phyloP scores from a whole-genome alignment of 2,888 invertebrate species.

The Leucophora obtusa region DNA sequence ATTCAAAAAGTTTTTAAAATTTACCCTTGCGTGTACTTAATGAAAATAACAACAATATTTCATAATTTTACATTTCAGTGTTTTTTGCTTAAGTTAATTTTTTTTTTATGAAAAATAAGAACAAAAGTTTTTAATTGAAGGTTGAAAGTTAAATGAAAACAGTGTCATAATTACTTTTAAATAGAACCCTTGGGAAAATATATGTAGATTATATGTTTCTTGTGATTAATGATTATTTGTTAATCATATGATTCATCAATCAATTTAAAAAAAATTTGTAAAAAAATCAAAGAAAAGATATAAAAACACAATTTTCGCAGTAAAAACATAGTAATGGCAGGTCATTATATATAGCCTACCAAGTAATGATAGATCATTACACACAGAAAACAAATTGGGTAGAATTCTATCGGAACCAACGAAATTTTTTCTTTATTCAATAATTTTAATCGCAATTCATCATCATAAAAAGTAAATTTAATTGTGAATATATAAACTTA shows the following conservation, averaged over 20 bases:
- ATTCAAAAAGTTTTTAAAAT: slow-evolving; percentile 11
- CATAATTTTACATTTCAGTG: slow-evolving; percentile 17
- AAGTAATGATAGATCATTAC: too few species aligned
- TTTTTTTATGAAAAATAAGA: neutral
- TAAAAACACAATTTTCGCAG: too few species aligned
- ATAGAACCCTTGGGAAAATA: neutral
- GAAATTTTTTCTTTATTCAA: too few species aligned
- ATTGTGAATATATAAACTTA: too few species aligned
- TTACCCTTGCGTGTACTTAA: slow-evolving; percentile 34
- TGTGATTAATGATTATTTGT: neutral
- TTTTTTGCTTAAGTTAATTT: neutral
- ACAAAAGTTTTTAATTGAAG: neutral
- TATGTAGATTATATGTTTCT: neutral
- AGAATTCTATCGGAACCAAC: too few species aligned
- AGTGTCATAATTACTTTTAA: slow-evolving; percentile 15
- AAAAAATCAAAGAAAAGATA: too few species aligned
- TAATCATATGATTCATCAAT: neutral
- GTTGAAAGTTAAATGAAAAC: slow-evolving; percentile 1
- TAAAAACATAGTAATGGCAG: too few species aligned
- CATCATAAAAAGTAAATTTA: too few species aligned
- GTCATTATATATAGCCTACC: too few species aligned
- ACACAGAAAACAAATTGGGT: too few species aligned
- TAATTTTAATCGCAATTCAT: too few species aligned
- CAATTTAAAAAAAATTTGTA: neutral
- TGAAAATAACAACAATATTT: slow-evolving; percentile 18